Conservation (phyloP, 2,113 vertebrate species). For the Epinephelus fuscoguttatus region DNA sequence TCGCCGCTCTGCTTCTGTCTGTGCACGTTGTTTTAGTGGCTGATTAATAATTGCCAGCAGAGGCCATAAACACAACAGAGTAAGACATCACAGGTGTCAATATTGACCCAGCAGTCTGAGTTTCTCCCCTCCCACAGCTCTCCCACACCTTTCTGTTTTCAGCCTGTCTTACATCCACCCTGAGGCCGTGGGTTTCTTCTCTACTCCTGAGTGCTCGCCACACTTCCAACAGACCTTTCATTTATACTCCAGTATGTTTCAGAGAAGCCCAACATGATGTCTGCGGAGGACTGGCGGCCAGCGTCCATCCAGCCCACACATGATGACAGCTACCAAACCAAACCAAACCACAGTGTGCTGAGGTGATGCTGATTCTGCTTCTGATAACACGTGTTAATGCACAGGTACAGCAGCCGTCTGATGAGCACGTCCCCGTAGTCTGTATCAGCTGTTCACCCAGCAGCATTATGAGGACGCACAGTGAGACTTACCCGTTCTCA, state of each 20-base stretch:
- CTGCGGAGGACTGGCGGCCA: not conserved
- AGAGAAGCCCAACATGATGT: not conserved
- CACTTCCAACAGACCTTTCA: not conserved
- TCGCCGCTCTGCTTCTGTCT: not conserved
- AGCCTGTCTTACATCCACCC: not conserved
- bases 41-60: conserved; percentile 69
- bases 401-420: not conserved
- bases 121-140: not conserved
- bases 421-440: not conserved
- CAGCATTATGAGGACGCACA: not conserved
- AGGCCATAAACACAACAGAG: conserved; percentile 52
- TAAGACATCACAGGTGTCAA: conserved; percentile 39
- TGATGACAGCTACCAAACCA: not conserved
- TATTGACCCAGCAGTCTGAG: conserved; percentile 57
- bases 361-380: not conserved
- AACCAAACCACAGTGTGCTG: not conserved
- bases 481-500: not conserved
- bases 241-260: not conserved
- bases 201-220: not conserved
- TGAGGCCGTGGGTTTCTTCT: not conserved
- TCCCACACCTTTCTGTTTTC: conserved; percentile 12
- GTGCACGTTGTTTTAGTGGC: conserved; percentile 38
- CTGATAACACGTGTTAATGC: not conserved
- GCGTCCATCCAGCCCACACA: conserved; percentile 1
- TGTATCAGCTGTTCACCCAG: not conserved